These are phyloP conservation scores for Astatoreochromis straeleni DNA, from an alignment of 2,113 vertebrate genomes.

Conservation along the genomic window DNA sequence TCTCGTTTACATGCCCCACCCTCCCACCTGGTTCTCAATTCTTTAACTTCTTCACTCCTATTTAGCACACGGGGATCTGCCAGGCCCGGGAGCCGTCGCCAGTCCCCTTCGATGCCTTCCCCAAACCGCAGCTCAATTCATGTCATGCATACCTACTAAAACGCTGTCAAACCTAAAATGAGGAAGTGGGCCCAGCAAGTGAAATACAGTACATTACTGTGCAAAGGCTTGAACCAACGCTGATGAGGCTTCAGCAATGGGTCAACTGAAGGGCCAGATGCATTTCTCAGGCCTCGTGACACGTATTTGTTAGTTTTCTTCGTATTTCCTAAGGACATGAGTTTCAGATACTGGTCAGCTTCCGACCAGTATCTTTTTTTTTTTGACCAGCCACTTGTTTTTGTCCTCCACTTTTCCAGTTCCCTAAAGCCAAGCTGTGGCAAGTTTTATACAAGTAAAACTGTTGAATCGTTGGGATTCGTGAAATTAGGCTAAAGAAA, in stretches of 20 bases:
- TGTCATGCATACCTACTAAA: background rate
- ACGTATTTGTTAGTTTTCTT: background rate
- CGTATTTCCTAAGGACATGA: background rate
- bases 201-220: background rate
- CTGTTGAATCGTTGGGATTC: background rate
- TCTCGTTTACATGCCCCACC: background rate
- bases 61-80: background rate
- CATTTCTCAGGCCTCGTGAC: background rate
- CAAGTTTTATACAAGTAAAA: background rate
- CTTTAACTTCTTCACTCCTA: background rate
- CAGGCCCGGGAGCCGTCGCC: background rate
- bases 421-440: background rate
- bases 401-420: background rate
- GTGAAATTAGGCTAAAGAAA: background rate
- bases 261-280: background rate
- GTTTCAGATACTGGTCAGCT: background rate
- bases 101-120: background rate
- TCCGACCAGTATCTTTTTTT: background rate
- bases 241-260: background rate
- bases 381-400: background rate
- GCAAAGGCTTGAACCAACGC: background rate
- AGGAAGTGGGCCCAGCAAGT: background rate
- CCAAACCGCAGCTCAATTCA: background rate
- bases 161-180: background rate
- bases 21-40: no score